Base-by-base conservation (phyloP, 1,140 invertebrate genomes). In the Trinorchestia longiramus region DNA sequence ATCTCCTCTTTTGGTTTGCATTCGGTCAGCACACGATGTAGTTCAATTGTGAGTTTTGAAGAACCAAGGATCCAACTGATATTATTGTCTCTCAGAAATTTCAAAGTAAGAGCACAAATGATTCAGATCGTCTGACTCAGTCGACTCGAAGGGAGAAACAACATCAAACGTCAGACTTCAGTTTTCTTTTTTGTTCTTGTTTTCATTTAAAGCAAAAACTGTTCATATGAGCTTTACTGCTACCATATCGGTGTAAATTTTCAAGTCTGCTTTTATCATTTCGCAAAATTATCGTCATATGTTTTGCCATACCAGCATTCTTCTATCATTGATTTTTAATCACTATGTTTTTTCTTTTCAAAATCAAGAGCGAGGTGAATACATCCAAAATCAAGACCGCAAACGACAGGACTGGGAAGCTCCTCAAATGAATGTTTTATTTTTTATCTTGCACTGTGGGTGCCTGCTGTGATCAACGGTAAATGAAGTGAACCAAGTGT, bases 351-450 rank as follows among this genome's bases (percentile, higher is more conserved):
- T 45, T 53, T 43, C 44, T 53, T 36, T 53, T 53, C 19, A 95
- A 47, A 6, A 88, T 42, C 36, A 40, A 91, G 45, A 43, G 41
- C 44, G 92, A 47, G 11, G 44, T 94, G 40, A 94, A 88, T 41
- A 77, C 47, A 43, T 40, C 41, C 36, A 87, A 77, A 87, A 53
- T 62, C 77, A 43, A 62, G 43, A 53, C 15, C 62, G 47, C 44
- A 36, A 43, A 77, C 41, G 95, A 62, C 95, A 28, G 44, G 88
- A 88, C 44, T 95, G 96, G 91, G 28, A 44, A 92, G 90, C 77
- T 96, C 43, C 47, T 57, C 91, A 57, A 96, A 57, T 95, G 43
- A 88, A 87, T 43, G 96, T 90, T 23, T 77, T 77, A 77, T 77
- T 77, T 77, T 77, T 36, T 77, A 23, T 77, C 28, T 77, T 77